phyloP scores from a whole-genome alignment of 2,888 invertebrate species.

The Schrankia costaestrigalis region DNA sequence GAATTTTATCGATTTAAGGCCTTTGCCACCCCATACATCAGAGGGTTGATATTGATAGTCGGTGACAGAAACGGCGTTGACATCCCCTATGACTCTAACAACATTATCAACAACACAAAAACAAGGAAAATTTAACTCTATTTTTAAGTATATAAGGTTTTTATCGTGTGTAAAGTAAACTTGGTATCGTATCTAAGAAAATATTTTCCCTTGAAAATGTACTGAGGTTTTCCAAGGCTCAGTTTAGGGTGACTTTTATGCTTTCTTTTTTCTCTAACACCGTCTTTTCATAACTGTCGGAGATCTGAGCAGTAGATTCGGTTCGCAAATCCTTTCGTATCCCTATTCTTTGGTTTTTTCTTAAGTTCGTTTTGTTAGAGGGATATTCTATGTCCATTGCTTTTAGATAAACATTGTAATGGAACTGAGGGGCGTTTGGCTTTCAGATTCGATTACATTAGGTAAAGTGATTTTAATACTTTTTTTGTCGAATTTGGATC shows the following conservation, averaged over 20 bases:
- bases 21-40: slow-evolving; percentile 74
- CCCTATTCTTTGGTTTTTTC: slow-evolving; percentile 32
- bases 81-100: slow-evolving; percentile 50
- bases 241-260: slow-evolving; percentile 55
- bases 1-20: slow-evolving; percentile 74
- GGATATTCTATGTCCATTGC: slow-evolving; percentile 1
- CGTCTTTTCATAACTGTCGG: slow-evolving; percentile 73
- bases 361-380: slow-evolving; percentile 15
- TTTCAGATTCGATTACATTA: neutral
- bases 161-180: slow-evolving; percentile 35
- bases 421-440: neutral
- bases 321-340: slow-evolving; percentile 56
- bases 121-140: slow-evolving; percentile 29
- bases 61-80: slow-evolving; percentile 63
- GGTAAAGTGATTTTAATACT: too few relatives aligned
- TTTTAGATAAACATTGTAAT: slow-evolving; percentile 1
- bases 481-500: too few relatives aligned
- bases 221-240: slow-evolving; percentile 59
- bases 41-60: slow-evolving; percentile 74
- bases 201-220: slow-evolving; percentile 64
- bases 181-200: slow-evolving; percentile 62
- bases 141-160: slow-evolving; percentile 18
- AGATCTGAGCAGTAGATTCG: slow-evolving; percentile 60
- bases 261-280: slow-evolving; percentile 50
- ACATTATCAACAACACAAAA: slow-evolving; percentile 19